Evolutionary conservation across 2,797 vertebrate genomes (phyloP).

Genomic region (Cheirogaleus major): DNA sequence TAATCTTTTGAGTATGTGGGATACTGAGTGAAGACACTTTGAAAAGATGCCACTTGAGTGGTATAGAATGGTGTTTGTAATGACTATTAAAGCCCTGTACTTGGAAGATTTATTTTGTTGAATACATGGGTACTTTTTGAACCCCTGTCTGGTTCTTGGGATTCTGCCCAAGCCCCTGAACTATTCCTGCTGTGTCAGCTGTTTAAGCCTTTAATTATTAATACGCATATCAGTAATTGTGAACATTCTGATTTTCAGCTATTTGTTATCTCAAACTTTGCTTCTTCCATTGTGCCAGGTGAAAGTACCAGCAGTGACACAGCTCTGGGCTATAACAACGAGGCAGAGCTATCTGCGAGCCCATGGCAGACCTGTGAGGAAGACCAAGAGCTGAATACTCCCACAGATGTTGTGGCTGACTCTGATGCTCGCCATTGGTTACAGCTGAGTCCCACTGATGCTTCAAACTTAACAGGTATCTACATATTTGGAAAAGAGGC

Average conservation of each 20-base stretch:
- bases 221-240: neutral
- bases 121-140: neutral
- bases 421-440: conserved; percentile 91
- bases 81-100: neutral
- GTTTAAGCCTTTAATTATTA: neutral
- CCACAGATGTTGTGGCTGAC: conserved; percentile 90
- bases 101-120: neutral
- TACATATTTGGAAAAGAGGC: neutral
- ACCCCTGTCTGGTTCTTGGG: neutral
- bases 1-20: neutral
- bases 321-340: conserved; percentile 90
- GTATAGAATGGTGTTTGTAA: neutral
- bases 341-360: conserved; percentile 89
- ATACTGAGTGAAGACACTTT: neutral
- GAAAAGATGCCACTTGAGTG: neutral
- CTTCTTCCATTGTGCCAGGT: conserved; percentile 83
- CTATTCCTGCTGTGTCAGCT: neutral
- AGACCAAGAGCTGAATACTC: conserved; percentile 90
- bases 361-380: conserved; percentile 92
- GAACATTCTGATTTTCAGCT: neutral
- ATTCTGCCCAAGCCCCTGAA: neutral
- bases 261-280: neutral
- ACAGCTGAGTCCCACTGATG: conserved; percentile 92
- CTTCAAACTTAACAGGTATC: conserved; percentile 92
- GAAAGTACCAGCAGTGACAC: conserved; percentile 94